Evolutionary conservation across 53 echinoderm and acorn worm species (phyloP).

Genomic region (Arbacia lixula): DNA sequence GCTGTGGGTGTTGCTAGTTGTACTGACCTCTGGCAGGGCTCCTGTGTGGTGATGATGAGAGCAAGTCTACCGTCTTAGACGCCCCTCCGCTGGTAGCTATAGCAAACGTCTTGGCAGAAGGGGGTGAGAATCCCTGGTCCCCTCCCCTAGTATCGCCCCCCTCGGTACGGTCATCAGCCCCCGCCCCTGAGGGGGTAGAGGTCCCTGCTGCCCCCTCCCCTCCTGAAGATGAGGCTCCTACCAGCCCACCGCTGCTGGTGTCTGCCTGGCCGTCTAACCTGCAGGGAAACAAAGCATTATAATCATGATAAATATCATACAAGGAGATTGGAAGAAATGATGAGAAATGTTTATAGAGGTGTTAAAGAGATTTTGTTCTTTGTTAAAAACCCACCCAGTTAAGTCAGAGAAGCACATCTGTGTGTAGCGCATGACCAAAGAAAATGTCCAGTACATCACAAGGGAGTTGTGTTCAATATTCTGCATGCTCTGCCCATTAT

Average conservation of each 20-base stretch:
- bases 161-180: slow-evolving; percentile 18
- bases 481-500: no score
- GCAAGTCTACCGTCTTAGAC: slow-evolving; percentile 53
- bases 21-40: slow-evolving; percentile 68
- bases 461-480: background rate
- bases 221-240: slow-evolving; percentile 37
- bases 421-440: no score
- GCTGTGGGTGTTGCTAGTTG: no score
- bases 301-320: no score
- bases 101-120: slow-evolving; percentile 57
- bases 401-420: no score
- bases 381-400: no score
- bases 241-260: slow-evolving; percentile 32
- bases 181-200: slow-evolving; percentile 55
- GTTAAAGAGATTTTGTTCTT: no score
- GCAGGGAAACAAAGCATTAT: no score
- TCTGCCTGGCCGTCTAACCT: slow-evolving; percentile 81
- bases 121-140: slow-evolving; percentile 36
- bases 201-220: slow-evolving; percentile 57
- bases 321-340: no score
- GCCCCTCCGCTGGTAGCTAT: slow-evolving; percentile 60
- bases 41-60: slow-evolving; percentile 69
- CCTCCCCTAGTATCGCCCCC: slow-evolving; percentile 16
- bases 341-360: no score
- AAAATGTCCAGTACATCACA: no score